A percentile compares a stretch with the other conserved stretches of the same genome.
Evolutionary conservation across 2,888 invertebrate genomes (phyloP).

Genomic region (Melipona beecheii): DNA sequence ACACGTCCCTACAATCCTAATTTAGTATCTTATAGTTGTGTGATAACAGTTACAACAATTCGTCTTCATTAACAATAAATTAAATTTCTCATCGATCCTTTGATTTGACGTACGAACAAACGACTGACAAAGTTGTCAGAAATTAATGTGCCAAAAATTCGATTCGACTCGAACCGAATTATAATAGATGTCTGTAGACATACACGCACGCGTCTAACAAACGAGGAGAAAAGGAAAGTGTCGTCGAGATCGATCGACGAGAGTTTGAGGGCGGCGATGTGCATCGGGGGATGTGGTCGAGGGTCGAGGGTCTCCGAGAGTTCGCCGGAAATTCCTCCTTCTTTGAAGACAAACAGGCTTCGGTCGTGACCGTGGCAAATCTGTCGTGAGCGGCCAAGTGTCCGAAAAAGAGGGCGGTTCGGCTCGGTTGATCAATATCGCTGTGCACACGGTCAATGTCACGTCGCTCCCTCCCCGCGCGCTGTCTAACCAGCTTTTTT

Average conservation of each 20-base stretch:
- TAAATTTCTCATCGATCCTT: too few species aligned
- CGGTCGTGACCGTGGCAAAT: constrained; percentile 6
- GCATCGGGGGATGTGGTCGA: constrained; percentile 1
- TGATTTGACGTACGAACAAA: too few species aligned
- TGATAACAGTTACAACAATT: too few species aligned
- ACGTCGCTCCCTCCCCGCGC: constrained; percentile 15
- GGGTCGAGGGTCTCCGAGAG: constrained; percentile 9
- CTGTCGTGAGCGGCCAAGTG: not conserved
- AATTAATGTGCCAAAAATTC: too few species aligned
- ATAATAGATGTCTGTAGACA: too few species aligned
- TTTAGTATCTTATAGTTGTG: too few species aligned
- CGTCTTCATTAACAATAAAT: too few species aligned
- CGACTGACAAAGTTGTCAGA: too few species aligned
- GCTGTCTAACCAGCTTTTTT: constrained; percentile 62
- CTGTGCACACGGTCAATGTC: constrained; percentile 55
- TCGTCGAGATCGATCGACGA: constrained; percentile 24
- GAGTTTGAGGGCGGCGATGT: not conserved
- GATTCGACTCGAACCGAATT: too few species aligned
- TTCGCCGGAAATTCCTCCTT: constrained; percentile 16
- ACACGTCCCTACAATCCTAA: too few species aligned
- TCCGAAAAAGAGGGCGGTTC: constrained; percentile 25
- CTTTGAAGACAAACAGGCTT: constrained; percentile 25
- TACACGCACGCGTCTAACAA: too few species aligned
- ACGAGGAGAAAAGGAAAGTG: not conserved
- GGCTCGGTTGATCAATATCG: constrained; percentile 55